Evolutionary conservation across 2,888 invertebrate species (phyloP).

Genomic region (Lathronympha strigana): DNA sequence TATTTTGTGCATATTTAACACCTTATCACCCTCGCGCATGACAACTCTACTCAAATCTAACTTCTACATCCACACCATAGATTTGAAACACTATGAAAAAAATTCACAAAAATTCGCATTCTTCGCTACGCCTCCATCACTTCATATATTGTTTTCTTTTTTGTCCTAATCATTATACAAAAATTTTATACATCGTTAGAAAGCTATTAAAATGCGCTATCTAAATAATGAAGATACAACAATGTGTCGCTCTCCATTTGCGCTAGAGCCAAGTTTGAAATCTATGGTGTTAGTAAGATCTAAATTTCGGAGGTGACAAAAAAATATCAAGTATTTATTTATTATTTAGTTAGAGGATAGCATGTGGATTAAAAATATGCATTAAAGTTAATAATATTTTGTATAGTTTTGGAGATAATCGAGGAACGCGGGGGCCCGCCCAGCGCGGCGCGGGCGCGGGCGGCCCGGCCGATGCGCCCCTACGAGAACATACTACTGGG

Average conservation of each 20-base stretch:
- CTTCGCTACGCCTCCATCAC: constrained; percentile 47
- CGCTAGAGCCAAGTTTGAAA: constrained; percentile 42
- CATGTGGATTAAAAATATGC: constrained; percentile 46
- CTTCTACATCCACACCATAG: constrained; percentile 37
- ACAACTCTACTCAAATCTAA: constrained; percentile 48
- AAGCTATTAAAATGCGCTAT: constrained; percentile 53
- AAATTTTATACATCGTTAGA: constrained; percentile 44
- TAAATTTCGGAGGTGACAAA: constrained; percentile 35
- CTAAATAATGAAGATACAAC: constrained; percentile 47
- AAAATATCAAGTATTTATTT: constrained; percentile 56
- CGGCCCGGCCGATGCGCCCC: constrained; percentile 62
- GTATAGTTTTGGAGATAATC: constrained; percentile 39
- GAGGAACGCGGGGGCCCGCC: constrained; percentile 60
- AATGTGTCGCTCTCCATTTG: constrained; percentile 42
- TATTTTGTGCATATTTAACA: constrained; percentile 74
- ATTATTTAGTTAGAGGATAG: constrained; percentile 48
- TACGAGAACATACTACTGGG: constrained; percentile 55
- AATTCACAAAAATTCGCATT: constrained; percentile 64
- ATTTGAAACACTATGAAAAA: constrained; percentile 58
- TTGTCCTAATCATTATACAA: constrained; percentile 47
- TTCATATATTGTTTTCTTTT: constrained; percentile 56
- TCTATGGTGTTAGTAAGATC: constrained; percentile 46
- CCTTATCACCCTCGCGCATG: constrained; percentile 67
- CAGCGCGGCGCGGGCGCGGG: constrained; percentile 64
- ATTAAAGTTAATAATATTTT: constrained; percentile 49